Evolutionary conservation across 2,888 invertebrate species (phyloP).

Genomic region (Cybosia mesomella): DNA sequence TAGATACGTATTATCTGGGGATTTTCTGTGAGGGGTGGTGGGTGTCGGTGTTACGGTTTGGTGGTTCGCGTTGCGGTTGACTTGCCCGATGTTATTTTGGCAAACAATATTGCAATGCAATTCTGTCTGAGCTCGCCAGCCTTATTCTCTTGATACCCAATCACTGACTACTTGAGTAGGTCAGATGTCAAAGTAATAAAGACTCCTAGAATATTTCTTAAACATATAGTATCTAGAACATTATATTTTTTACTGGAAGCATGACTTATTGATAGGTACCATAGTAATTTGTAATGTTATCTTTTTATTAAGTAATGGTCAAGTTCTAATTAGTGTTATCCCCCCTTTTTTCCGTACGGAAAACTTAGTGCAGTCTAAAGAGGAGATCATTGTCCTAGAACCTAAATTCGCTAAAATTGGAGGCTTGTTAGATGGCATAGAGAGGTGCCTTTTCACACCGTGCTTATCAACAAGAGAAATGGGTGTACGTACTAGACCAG

Average conservation of each 20-base stretch:
- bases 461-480: too few relatives aligned
- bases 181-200: slow-evolving; percentile 44
- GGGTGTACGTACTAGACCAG: too few relatives aligned
- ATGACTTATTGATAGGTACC: too few relatives aligned
- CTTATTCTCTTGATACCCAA: slow-evolving; percentile 41
- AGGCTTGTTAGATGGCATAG: too few relatives aligned
- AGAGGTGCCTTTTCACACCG: too few relatives aligned
- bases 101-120: slow-evolving; percentile 70
- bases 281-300: too few relatives aligned
- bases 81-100: slow-evolving; percentile 67
- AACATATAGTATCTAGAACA: too few relatives aligned
- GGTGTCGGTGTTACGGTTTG: slow-evolving; percentile 68
- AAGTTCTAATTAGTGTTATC: too few relatives aligned
- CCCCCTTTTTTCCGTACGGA: too few relatives aligned
- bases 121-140: slow-evolving; percentile 41
- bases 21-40: slow-evolving; percentile 72
- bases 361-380: too few relatives aligned
- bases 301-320: neutral
- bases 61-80: slow-evolving; percentile 60
- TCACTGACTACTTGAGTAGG: slow-evolving; percentile 36
- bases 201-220: slow-evolving; percentile 24
- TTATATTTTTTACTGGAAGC: neutral
- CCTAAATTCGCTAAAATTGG: too few relatives aligned
- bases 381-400: too few relatives aligned
- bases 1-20: slow-evolving; percentile 84